These are phyloP conservation scores for Eretmochelys imbricata DNA, from an alignment of 2,113 vertebrate species.

Conservation along the genomic window DNA sequence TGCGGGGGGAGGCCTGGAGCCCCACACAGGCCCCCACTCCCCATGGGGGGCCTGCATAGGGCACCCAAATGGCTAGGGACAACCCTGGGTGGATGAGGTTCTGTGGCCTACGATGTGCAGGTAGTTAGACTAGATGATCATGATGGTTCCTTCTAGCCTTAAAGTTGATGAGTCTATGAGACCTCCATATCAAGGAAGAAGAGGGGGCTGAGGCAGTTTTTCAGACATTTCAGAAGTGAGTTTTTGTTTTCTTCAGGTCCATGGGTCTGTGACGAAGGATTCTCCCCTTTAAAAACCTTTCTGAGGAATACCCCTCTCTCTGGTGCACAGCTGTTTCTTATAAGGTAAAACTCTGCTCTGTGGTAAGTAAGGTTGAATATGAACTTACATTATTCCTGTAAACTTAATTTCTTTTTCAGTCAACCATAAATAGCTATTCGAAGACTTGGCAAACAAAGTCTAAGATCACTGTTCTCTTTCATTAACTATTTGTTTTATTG, in stretches of 20 bases:
- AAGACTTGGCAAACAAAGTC: neutral
- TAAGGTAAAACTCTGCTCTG: neutral
- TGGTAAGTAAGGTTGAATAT: neutral
- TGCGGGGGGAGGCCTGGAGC: too few relatives aligned
- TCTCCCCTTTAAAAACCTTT: neutral
- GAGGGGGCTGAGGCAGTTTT: neutral
- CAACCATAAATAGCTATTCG: neutral
- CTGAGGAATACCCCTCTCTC: neutral
- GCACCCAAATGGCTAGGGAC: too few relatives aligned
- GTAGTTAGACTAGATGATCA: neutral
- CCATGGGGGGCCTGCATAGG: too few relatives aligned
- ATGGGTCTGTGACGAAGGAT: neutral
- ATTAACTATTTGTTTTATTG: neutral
- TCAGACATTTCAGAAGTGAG: neutral
- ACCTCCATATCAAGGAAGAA: neutral
- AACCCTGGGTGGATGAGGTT: neutral
- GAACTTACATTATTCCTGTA: neutral
- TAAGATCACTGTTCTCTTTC: neutral
- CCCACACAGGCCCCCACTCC: too few relatives aligned
- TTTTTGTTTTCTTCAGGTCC: neutral
- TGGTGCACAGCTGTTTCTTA: neutral
- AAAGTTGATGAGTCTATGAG: neutral
- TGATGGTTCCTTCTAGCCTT: neutral
- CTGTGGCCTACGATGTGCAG: neutral
- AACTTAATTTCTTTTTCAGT: neutral